Evolutionary conservation across 2,797 vertebrate genomes (phyloP), one percentile per base, ranked within the genome.

Genomic region (Champsocephalus esox): DNA sequence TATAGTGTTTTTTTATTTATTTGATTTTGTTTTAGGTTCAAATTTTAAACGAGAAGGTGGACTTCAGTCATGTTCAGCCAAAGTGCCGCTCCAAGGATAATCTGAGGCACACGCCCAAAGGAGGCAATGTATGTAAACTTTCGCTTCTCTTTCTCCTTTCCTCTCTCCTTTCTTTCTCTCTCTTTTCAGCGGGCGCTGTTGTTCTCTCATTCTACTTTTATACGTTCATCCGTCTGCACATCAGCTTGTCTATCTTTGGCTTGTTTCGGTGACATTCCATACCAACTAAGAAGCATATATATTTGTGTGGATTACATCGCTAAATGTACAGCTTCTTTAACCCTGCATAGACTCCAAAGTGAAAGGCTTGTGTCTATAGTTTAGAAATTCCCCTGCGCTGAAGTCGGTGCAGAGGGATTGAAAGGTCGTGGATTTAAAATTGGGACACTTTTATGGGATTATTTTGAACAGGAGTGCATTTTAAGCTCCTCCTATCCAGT

Each of bases 11-110:
- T 60, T 80, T 77, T 75, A 38, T 59, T 63, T 9, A 4, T 79
- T 63, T 17, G 14, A 70, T 83, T 89, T 85, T 82, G 80, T 91
- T 91, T 82, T 87, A 92, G 89, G 89, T 92, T 87, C 79, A 89
- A 12, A 90, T 94, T 89, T 78, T 79, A 88, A 83, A 54, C 58
- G 83, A 88, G 91, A 93, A 91, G 87, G 81, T 91, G 92, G 93
- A 93, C 88, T 93, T 93, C 91, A 82, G 88, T 90, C 92, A 89
- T 84, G 89, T 94, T 89, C 87, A 93, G 66, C 85, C 93, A 91
- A 94, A 94, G 86, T 93, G 92, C 55, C 85, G 90, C 90, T 93
- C 92, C 91, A 94, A 70, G 89, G 92, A 90, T 81, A 94, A 94
- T 89, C 87, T 94, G 87, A 93, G 79, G 88, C 91, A 94, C 87